Percentiles rank a stretch among this genome's conserved stretches.
These are phyloP conservation scores for Argynnis bischoffii DNA, from an alignment of 2,888 invertebrate genomes.

Conservation along the genomic window DNA sequence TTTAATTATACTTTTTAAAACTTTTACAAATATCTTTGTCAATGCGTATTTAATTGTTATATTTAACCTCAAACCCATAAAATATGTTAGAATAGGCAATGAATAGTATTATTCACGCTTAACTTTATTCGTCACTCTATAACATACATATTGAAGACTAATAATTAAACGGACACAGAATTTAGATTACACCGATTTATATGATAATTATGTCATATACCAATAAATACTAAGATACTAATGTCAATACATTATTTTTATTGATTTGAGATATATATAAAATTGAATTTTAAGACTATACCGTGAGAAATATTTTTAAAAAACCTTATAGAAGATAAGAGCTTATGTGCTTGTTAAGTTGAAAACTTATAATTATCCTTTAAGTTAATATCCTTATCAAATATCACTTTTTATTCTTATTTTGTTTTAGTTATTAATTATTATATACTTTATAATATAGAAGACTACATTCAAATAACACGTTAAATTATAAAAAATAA, in stretches of 20 bases:
- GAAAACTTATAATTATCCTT: no score
- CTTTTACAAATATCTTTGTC: background rate
- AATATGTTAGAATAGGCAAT: background rate
- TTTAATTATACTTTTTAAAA: conserved; percentile 1
- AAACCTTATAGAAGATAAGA: no score
- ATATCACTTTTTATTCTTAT: background rate
- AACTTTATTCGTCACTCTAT: background rate
- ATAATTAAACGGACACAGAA: conserved; percentile 12
- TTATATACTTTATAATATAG: background rate
- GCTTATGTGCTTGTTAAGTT: no score
- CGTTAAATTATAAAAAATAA: conserved; percentile 11
- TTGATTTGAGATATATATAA: conserved; percentile 3
- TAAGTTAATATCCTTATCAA: background rate
- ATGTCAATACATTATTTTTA: conserved; percentile 17
- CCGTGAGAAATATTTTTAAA: conserved; percentile 10
- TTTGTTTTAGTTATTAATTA: background rate
- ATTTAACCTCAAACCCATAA: background rate
- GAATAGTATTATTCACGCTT: conserved; percentile 3
- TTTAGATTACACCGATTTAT: conserved; percentile 15
- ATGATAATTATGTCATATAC: conserved; percentile 14
- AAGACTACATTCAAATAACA: background rate
- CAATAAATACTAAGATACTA: conserved; percentile 13
- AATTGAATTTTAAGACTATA: conserved; percentile 11
- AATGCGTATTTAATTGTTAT: background rate
- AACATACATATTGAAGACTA: conserved; percentile 1